Conservation (phyloP, 1,140 invertebrate species). For the Drosophila equinoxialis region DNA sequence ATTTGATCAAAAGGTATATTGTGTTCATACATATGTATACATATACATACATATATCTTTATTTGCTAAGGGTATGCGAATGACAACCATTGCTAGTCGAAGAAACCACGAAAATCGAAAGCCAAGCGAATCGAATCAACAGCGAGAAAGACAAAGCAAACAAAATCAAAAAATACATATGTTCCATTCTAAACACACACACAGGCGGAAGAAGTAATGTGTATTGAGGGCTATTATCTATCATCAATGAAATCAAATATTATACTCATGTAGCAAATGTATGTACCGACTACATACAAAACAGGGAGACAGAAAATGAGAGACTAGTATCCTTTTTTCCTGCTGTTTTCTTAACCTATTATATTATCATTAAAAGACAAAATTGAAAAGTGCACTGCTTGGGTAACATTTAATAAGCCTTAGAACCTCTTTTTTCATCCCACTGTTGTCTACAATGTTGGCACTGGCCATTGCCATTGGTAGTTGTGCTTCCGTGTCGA, state of each 20-base stretch:
- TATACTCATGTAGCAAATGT: neutral
- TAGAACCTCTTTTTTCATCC: neutral
- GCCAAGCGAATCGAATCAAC: constrained; percentile 43
- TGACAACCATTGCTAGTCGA: neutral
- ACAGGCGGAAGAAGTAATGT: constrained; percentile 8
- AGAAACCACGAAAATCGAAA: constrained; percentile 40
- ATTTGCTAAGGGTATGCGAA: neutral
- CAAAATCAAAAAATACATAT: constrained; percentile 4
- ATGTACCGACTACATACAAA: neutral
- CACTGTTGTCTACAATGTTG: neutral
- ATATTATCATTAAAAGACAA: neutral
- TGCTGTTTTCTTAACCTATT: neutral
- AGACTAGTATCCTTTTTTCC: neutral
- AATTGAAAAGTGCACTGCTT: constrained; percentile 34
- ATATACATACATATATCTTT: neutral
- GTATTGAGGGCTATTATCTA: neutral
- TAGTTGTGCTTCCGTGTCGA: constrained; percentile 73
- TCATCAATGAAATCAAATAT: constrained; percentile 10
- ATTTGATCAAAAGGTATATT: too few species aligned
- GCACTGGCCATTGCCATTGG: constrained; percentile 28
- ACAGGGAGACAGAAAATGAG: neutral
- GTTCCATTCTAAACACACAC: neutral
- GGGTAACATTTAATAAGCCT: constrained; percentile 52
- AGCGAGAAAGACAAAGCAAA: constrained; percentile 43
- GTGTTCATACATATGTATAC: too few species aligned